Evolutionary conservation across 2,888 invertebrate species (phyloP), one percentile per base, ranked within the genome.

Genomic region (Noctua janthe): DNA sequence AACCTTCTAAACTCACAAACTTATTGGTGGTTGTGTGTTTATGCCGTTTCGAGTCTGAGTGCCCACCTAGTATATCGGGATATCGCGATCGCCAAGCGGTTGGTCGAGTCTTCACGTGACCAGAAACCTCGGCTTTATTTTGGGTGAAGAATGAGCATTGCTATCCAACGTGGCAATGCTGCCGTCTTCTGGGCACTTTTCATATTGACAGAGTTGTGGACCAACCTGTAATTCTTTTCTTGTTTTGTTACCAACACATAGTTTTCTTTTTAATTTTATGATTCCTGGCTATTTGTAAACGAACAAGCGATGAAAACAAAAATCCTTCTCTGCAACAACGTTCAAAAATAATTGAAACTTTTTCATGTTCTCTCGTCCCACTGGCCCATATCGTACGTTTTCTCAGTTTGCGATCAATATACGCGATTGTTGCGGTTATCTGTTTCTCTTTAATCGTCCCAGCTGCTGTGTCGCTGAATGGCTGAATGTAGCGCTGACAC

Each of bases 341-440:
- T 82, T 73, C 54, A 54, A 62, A 71, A 76, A 77, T 51, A 71
- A 77, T 83, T 69, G 71, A 64, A 56, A 70, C 64, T 80, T 67
- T 47, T 81, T 39, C 54, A 56, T 35, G 35, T 64, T 56, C 39
- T 56, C 15, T 17, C 11, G 82, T 77, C 59, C 84, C 66, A 82
- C 47, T 86, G 74, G 74, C 82, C 86, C 74, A 73, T 62, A 75
- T 86, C 72, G 23, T 20, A 67, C 39, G 51, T 35, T 76, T 76
- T 59, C 85, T 74, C 66, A 35, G 49, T 43, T 43, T 7, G 47
- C 64, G 78, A 75, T 85, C 82, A 51, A 82, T 85, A 86, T 76
- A 59, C 59, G 17, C 39, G 35, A 74, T 78, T 71, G 73, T 76
- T 85, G 81, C n/a, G 82, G 82, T 82, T 84, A 81, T 84, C 79